Percentiles rank a stretch among this genome's conserved stretches.
Evolutionary conservation across 1,140 invertebrate genomes (phyloP).

Genomic region (Ceratina calcarata): DNA sequence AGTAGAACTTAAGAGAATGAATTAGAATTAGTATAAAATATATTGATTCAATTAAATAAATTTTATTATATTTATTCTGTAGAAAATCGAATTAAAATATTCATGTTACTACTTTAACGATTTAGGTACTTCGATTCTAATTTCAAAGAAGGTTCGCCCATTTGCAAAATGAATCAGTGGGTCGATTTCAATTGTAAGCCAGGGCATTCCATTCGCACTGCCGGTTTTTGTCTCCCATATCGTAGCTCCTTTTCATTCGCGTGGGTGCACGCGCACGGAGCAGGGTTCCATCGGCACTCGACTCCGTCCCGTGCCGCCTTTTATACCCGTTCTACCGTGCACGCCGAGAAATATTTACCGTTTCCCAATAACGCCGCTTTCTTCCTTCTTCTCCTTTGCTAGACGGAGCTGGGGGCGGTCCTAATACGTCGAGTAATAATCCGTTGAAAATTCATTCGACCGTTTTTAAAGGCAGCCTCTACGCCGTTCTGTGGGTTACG

Average conservation of each 20-base stretch:
- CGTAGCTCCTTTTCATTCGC: background rate
- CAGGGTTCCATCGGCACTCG: slow-evolving; percentile 47
- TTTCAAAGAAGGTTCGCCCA: too few species aligned
- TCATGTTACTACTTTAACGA: too few species aligned
- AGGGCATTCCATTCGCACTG: background rate
- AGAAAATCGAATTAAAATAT: too few species aligned
- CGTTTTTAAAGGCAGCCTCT: slow-evolving; percentile 26
- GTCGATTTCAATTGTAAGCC: too few species aligned
- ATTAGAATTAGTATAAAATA: too few species aligned
- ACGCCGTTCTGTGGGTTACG: background rate
- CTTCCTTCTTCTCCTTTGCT: background rate
- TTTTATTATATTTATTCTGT: too few species aligned
- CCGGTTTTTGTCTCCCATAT: slow-evolving; percentile 13
- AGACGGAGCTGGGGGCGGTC: background rate
- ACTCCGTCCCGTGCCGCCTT: slow-evolving; percentile 37
- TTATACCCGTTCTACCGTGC: slow-evolving; percentile 48
- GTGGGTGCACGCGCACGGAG: slow-evolving; percentile 34
- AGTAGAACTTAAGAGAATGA: too few species aligned
- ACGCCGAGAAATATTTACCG: slow-evolving; percentile 62
- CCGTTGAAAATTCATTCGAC: slow-evolving; percentile 65
- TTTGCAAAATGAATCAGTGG: too few species aligned
- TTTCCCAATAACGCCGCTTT: slow-evolving; percentile 64
- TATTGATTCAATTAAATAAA: too few species aligned
- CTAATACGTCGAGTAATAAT: slow-evolving; percentile 56
- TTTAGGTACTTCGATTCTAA: too few species aligned